Evolutionary conservation across 1,140 invertebrate species (phyloP), one percentile per base, ranked within the genome.

Genomic region (Caerostris extrusa): DNA sequence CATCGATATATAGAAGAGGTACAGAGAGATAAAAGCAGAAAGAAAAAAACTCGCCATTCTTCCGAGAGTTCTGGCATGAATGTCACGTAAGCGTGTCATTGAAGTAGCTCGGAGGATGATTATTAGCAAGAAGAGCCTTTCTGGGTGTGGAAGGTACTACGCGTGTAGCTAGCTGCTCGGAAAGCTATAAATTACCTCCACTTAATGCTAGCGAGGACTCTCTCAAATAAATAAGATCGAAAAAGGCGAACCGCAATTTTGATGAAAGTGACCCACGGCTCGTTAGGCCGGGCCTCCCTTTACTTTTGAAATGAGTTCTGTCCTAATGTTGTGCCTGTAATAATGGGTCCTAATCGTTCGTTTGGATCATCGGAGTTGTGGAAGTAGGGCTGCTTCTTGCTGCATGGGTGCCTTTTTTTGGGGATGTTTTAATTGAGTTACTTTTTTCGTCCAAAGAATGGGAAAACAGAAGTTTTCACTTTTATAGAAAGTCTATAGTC

Each of bases 71-170:
- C 92, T 77, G 5, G 86, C 56, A 93, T 93, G 64, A 53, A 3
- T 71, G 69, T 93, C 92, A 93, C 92, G 92, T 93, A 93, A 93
- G 83, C 85, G 69, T 93, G 92, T 93, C 92, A 89, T 93, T 88
- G 85, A 88, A 81, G 92, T 57, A 77, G 67, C 91, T 61, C 17
- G 50, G 64, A 86, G 67, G 50, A n/a, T 60, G 64, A 56, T 93
- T 88, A 93, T 93, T 93, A 93, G 86, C 53, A 14, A 34, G 57
- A 83, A 17, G 55, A 53, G 90, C 82, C 50, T 71, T 64, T 93
- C 67, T 77, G 67, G 64, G 85, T 89, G 67, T 89, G 67, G 85
- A 88, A 53, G 64, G 57, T 19, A 34, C 34, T 34, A 56, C 57
- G 34, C 92, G 85, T 88, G 92, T 89, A 85, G 86, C 34, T 34